phyloP scores from a whole-genome alignment of 2,113 vertebrate species.

The Rhipidura dahli region DNA sequence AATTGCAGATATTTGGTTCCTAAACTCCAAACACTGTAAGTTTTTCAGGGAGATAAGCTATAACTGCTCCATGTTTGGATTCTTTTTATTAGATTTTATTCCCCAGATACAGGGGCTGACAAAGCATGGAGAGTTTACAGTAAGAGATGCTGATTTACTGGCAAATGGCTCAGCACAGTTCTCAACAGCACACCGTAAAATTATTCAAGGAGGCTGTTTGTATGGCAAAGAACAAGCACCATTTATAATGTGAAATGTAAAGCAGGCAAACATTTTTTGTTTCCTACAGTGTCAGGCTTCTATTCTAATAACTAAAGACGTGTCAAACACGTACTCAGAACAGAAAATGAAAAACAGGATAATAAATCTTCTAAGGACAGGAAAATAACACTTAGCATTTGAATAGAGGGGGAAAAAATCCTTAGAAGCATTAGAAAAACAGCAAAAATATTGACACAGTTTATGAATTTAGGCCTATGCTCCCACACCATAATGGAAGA shows the following conservation, averaged over 20 bases:
- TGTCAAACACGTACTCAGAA: constrained; percentile 25
- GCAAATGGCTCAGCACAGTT: neutral
- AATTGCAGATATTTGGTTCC: neutral
- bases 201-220: constrained; percentile 35
- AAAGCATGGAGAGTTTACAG: neutral
- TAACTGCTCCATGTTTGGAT: neutral
- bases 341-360: constrained; percentile 31
- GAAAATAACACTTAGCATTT: constrained; percentile 1
- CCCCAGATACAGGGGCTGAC: neutral
- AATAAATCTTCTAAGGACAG: constrained; percentile 26
- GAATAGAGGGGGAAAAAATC: neutral
- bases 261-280: constrained; percentile 31
- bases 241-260: constrained; percentile 30
- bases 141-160: constrained; percentile 31
- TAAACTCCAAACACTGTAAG: neutral
- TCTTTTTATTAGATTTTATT: neutral
- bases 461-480: neutral
- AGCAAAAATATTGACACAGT: neutral
- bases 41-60: neutral
- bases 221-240: constrained; percentile 15
- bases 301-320: constrained; percentile 36
- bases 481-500: neutral
- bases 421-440: neutral
- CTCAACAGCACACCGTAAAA: neutral
- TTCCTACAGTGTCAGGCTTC: neutral